Evolutionary conservation across 2,888 invertebrate genomes (phyloP).

Genomic region (Spisula subtruncata): DNA sequence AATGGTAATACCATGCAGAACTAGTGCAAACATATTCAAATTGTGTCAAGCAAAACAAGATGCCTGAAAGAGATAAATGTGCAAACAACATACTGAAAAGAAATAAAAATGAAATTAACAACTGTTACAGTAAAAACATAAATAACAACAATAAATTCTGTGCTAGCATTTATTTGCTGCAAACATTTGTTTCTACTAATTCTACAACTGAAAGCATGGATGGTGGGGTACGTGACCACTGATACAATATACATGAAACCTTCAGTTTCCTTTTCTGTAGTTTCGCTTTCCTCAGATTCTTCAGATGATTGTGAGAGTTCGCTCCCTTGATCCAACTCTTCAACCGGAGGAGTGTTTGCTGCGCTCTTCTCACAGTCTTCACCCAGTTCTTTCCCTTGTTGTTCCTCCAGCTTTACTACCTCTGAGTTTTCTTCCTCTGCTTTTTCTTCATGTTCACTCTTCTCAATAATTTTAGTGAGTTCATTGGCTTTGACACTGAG

Average conservation of each 20-base stretch:
- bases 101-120: too few relatives aligned
- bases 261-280: conserved; percentile 37
- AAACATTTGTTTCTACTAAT: not conserved
- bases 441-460: not conserved
- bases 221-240: not conserved
- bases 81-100: too few relatives aligned
- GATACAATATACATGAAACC: conserved; percentile 24
- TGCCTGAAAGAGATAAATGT: too few relatives aligned
- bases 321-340: conserved; percentile 64
- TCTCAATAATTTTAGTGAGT: conserved; percentile 26
- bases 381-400: conserved; percentile 17
- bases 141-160: too few relatives aligned
- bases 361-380: conserved; percentile 38
- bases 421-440: not conserved
- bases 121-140: too few relatives aligned
- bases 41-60: too few relatives aligned
- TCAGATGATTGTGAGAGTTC: conserved; percentile 60
- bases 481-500: conserved; percentile 31
- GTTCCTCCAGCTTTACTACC: not conserved
- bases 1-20: too few relatives aligned
- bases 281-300: conserved; percentile 29
- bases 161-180: too few relatives aligned
- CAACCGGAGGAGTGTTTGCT: conserved; percentile 38
- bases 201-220: not conserved
- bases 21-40: too few relatives aligned